These are phyloP conservation scores for Hedychridium roseum DNA, from an alignment of 2,888 invertebrate species.

Conservation along the genomic window DNA sequence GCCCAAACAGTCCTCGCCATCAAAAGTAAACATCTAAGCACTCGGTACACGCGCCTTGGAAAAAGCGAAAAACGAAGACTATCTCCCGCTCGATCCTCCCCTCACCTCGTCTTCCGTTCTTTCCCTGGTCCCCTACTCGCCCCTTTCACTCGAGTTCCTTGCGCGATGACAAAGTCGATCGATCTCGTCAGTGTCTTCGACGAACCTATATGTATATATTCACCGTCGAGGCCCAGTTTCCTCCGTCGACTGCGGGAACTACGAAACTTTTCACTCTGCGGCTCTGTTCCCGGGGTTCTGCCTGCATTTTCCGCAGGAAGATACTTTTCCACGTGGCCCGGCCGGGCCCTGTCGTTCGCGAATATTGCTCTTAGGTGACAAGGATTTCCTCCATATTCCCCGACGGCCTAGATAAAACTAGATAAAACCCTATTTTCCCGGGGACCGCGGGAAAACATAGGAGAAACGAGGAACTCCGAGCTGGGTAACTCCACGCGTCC, in stretches of 20 bases:
- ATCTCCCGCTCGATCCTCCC: background rate
- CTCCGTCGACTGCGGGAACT: constrained; percentile 24
- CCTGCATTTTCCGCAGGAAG: too few species aligned
- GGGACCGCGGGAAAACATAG: too few species aligned
- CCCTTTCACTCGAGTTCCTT: constrained; percentile 32
- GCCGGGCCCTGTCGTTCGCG: too few species aligned
- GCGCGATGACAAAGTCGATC: constrained; percentile 43
- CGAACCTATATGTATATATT: too few species aligned
- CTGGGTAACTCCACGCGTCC: too few species aligned
- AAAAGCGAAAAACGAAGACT: constrained; percentile 17
- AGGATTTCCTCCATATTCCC: too few species aligned
- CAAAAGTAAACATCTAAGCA: constrained; percentile 36
- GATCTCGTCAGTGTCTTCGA: constrained; percentile 40
- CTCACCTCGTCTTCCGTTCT: constrained; percentile 14
- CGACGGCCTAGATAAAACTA: too few species aligned
- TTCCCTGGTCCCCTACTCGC: constrained; percentile 20
- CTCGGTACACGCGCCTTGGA: constrained; percentile 23
- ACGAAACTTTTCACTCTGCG: constrained; percentile 28
- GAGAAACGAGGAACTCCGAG: too few species aligned
- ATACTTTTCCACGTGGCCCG: too few species aligned
- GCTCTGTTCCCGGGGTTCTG: too few species aligned
- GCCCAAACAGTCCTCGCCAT: constrained; percentile 26
- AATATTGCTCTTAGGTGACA: too few species aligned
- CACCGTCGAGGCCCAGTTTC: constrained; percentile 32
- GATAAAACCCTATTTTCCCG: too few species aligned